Percentiles rank a stretch among this genome's conserved stretches.
Evolutionary conservation across 2,113 vertebrate species (phyloP).

Genomic region (Tyrannus savana): DNA sequence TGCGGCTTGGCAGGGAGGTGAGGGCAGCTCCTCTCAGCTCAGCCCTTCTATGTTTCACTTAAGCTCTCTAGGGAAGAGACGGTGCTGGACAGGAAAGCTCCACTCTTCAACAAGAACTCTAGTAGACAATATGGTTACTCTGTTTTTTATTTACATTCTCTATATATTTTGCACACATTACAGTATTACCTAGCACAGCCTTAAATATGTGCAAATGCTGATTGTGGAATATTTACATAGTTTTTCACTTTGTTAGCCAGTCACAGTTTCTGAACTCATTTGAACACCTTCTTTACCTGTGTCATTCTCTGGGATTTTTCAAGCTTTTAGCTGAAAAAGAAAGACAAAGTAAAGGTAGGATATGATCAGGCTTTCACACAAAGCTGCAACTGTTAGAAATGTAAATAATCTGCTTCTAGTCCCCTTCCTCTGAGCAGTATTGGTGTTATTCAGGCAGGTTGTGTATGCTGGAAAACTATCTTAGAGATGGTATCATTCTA

Average conservation of each 20-base stretch:
- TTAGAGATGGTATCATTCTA: not conserved
- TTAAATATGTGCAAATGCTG: not conserved
- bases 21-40: not conserved
- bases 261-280: not conserved
- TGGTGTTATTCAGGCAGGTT: not conserved
- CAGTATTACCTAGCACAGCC: not conserved
- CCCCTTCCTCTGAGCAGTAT: not conserved
- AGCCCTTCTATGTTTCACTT: not conserved
- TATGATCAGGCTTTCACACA: not conserved
- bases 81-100: not conserved
- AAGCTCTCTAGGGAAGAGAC: not conserved
- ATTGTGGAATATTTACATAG: not conserved
- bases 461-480: not conserved
- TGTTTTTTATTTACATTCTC: not conserved
- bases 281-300: not conserved
- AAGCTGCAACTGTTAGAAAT: not conserved
- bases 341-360: not conserved
- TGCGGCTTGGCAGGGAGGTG: not conserved
- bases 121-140: not conserved
- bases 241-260: not conserved
- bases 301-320: not conserved
- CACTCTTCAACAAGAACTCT: not conserved
- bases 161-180: not conserved
- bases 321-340: not conserved
- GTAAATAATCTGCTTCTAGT: not conserved